phyloP scores from a whole-genome alignment of 2,797 vertebrate genomes.

The Liasis olivaceus region DNA sequence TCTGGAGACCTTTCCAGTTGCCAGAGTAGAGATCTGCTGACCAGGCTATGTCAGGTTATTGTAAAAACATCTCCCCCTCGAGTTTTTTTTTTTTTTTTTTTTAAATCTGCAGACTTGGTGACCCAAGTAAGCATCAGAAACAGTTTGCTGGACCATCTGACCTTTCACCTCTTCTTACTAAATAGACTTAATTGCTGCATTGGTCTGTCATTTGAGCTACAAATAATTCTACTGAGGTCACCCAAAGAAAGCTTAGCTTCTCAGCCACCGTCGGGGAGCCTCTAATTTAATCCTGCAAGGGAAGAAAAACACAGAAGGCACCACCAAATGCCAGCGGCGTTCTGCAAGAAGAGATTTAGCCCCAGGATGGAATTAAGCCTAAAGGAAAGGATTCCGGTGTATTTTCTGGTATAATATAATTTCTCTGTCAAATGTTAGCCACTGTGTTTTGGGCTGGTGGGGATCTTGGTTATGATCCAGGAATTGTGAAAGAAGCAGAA shows the following conservation, averaged over 20 bases:
- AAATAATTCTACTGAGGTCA: slow-evolving; percentile 82
- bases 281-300: slow-evolving; percentile 72
- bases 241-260: slow-evolving; percentile 65
- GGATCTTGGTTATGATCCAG: too few relatives aligned
- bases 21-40: background rate
- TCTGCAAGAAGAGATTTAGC: background rate
- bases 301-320: slow-evolving; percentile 61
- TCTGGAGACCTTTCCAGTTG: background rate
- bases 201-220: slow-evolving; percentile 89
- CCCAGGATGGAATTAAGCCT: background rate
- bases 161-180: slow-evolving; percentile 87
- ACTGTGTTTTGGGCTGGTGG: too few relatives aligned
- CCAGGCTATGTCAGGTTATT: slow-evolving; percentile 38
- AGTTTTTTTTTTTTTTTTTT: background rate
- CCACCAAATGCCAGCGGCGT: background rate
- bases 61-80: slow-evolving; percentile 57
- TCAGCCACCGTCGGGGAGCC: slow-evolving; percentile 64
- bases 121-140: slow-evolving; percentile 74
- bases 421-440: background rate
- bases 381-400: background rate
- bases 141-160: slow-evolving; percentile 76
- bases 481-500: too few relatives aligned
- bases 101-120: slow-evolving; percentile 54
- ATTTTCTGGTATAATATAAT: background rate
- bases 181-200: slow-evolving; percentile 91